These are phyloP conservation scores for Gallinago jamesoni DNA, from an alignment of 2,113 vertebrate species.

Conservation along the genomic window DNA sequence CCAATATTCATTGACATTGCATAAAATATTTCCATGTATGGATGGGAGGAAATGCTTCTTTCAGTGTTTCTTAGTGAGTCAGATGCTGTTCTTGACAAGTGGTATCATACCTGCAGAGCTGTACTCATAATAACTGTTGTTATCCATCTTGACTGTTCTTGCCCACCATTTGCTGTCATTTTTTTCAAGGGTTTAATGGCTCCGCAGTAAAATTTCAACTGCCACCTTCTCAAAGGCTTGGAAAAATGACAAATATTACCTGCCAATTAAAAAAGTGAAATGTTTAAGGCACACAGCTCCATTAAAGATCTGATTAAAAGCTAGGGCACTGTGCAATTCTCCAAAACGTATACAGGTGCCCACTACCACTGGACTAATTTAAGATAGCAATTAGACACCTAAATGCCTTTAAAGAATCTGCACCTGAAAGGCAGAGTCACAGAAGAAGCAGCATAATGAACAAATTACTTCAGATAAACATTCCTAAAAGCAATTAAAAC, in stretches of 20 bases:
- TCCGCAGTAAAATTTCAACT: neutral
- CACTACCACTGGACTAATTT: neutral
- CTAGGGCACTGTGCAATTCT: neutral
- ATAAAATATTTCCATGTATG: neutral
- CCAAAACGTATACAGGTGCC: neutral
- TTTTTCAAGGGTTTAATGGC: neutral
- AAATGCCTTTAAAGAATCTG: neutral
- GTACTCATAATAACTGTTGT: constrained; percentile 87
- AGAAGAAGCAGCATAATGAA: neutral
- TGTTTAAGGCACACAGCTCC: neutral
- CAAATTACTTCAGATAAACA: neutral
- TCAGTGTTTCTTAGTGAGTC: neutral
- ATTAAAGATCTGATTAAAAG: neutral
- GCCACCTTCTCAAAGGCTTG: neutral
- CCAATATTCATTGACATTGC: neutral
- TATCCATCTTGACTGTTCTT: constrained; percentile 75
- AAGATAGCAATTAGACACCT: neutral
- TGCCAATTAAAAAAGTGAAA: neutral
- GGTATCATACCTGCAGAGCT: constrained; percentile 79
- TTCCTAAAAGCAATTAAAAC: neutral
- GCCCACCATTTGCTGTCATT: constrained; percentile 56
- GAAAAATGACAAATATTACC: neutral
- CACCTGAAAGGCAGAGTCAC: neutral
- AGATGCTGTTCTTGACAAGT: neutral
- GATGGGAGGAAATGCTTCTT: neutral